Evolutionary conservation across 2,113 vertebrate species (phyloP).

Genomic region (Peromyscus leucopus): DNA sequence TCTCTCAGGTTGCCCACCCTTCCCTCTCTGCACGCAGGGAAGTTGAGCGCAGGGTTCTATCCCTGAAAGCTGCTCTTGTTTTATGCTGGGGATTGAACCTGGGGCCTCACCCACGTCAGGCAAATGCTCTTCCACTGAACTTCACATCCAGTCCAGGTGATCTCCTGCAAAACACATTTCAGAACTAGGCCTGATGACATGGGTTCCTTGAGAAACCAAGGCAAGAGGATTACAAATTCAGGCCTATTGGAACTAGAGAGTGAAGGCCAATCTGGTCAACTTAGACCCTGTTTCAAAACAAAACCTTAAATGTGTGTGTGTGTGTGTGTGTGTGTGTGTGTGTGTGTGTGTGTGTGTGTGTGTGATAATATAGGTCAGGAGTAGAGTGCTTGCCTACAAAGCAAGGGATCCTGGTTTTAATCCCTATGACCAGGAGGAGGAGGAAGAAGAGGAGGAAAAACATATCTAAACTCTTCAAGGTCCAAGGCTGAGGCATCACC

Average conservation of each 20-base stretch:
- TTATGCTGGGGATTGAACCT: background rate
- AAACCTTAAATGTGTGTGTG: background rate
- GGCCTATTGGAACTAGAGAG: background rate
- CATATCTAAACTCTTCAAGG: background rate
- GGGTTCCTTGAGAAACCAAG: background rate
- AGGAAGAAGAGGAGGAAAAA: background rate
- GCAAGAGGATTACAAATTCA: background rate
- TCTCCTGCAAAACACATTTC: conserved; percentile 19
- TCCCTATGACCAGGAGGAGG: no score
- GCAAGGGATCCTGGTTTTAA: background rate
- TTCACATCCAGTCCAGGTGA: background rate
- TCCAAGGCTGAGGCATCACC: background rate
- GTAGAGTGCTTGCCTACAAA: background rate
- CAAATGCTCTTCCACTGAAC: background rate
- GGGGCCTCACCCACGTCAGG: background rate
- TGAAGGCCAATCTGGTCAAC: background rate
- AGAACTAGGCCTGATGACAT: background rate
- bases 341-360: background rate
- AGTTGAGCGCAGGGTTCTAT: background rate
- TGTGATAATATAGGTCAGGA: background rate
- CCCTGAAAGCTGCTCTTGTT: background rate
- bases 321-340: background rate
- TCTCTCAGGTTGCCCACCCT: background rate
- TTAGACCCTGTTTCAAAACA: background rate
- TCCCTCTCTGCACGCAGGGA: background rate